Percentiles rank a stretch among this genome's conserved stretches.
These are phyloP conservation scores for Zaprionus lineosus DNA, from an alignment of 2,888 invertebrate genomes.

Conservation along the genomic window DNA sequence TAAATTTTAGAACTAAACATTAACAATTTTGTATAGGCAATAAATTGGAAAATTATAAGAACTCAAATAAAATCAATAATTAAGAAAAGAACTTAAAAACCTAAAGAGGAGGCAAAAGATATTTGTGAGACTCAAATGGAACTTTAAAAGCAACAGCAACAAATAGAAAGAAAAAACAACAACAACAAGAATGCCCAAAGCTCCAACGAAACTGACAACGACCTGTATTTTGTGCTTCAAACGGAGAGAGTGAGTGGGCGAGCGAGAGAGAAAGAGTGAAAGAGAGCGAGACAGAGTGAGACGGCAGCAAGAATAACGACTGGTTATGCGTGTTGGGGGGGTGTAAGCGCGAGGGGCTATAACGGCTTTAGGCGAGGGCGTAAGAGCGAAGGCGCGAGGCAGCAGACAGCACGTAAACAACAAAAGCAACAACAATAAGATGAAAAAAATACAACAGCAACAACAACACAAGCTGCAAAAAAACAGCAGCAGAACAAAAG, in stretches of 20 bases:
- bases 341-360: slow-evolving; percentile 6
- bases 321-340: background rate
- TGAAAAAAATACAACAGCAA: slow-evolving; percentile 25
- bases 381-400: slow-evolving; percentile 55
- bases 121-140: too few species aligned
- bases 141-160: too few species aligned
- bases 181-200: background rate
- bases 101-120: too few species aligned
- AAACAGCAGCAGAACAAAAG: slow-evolving; percentile 45
- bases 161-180: slow-evolving; percentile 20
- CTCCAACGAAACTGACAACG: slow-evolving; percentile 4
- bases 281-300: background rate
- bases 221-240: too few species aligned
- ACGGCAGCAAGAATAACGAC: background rate
- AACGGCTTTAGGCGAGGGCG: slow-evolving; percentile 31
- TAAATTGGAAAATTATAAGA: slow-evolving; percentile 33
- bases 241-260: too few species aligned
- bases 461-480: slow-evolving; percentile 36
- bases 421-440: slow-evolving; percentile 27
- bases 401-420: slow-evolving; percentile 54
- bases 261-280: background rate
- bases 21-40: too few species aligned
- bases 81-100: too few species aligned
- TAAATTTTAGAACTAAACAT: too few species aligned
- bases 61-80: slow-evolving; percentile 16